Evolutionary conservation across 2,888 invertebrate genomes (phyloP).

Genomic region (Zeuzera pyrina): DNA sequence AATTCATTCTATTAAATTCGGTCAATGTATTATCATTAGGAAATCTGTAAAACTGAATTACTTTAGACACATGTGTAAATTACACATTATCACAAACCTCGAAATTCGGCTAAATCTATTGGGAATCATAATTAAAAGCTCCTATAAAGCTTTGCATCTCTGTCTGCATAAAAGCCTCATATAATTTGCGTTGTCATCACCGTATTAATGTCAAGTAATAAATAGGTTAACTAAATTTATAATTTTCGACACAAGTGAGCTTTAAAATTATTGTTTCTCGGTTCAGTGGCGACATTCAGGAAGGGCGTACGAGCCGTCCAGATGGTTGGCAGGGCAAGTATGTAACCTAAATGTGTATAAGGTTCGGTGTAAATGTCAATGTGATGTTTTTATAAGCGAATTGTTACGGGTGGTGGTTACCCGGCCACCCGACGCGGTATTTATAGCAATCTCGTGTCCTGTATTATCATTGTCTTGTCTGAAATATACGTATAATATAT

Average conservation of each 20-base stretch:
- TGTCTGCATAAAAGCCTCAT: conserved; percentile 41
- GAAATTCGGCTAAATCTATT: no score
- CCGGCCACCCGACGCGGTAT: conserved; percentile 30
- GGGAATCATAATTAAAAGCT: no score
- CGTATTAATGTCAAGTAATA: conserved; percentile 31
- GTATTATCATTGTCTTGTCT: conserved; percentile 64
- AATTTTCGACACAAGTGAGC: conserved; percentile 24
- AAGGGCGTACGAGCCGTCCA: conserved; percentile 99
- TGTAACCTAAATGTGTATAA: conserved; percentile 75
- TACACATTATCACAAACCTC: no score
- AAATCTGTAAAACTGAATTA: no score
- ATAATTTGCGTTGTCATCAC: conserved; percentile 37
- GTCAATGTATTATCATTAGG: no score
- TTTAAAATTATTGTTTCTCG: conserved; percentile 63
- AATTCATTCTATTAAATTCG: no score
- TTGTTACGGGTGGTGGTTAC: conserved; percentile 26
- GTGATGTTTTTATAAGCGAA: conserved; percentile 50
- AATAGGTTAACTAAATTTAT: conserved; percentile 36
- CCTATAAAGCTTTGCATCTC: conserved; percentile 61
- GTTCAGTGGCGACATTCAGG: conserved; percentile 99
- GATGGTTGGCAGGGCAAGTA: conserved; percentile 99
- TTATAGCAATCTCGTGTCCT: conserved; percentile 63
- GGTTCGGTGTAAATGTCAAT: conserved; percentile 60
- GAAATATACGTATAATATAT: conserved; percentile 55
- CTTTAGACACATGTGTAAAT: no score